Percentiles rank a stretch among this genome's conserved stretches.
These are phyloP conservation scores for Clunio marinus DNA, from an alignment of 2,888 invertebrate genomes.

Conservation along the genomic window DNA sequence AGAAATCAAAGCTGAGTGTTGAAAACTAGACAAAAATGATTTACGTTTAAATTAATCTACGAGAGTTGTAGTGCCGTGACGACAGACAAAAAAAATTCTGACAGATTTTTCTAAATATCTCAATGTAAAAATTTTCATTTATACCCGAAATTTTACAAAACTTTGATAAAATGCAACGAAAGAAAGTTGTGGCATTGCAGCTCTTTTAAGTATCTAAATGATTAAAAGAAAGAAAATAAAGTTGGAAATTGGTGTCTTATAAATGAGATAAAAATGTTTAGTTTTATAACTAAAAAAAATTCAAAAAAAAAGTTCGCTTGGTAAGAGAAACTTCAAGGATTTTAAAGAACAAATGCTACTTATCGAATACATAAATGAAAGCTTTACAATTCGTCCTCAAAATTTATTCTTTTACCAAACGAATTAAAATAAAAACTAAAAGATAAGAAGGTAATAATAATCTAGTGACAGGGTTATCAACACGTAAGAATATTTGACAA, in stretches of 20 bases:
- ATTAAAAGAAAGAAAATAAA: not conserved
- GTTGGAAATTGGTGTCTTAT: slow-evolving; percentile 28
- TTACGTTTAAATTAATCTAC: too few relatives aligned
- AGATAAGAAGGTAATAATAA: slow-evolving; percentile 18
- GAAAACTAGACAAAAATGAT: too few relatives aligned
- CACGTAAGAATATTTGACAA: not conserved
- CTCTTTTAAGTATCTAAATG: too few relatives aligned
- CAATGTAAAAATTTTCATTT: too few relatives aligned
- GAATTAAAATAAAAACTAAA: not conserved
- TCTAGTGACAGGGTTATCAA: slow-evolving; percentile 32
- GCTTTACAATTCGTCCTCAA: not conserved
- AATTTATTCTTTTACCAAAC: not conserved
- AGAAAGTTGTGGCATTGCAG: too few relatives aligned
- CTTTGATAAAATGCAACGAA: not conserved
- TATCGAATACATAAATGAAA: not conserved
- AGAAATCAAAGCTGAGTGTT: too few relatives aligned
- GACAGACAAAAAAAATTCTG: too few relatives aligned
- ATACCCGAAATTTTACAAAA: too few relatives aligned
- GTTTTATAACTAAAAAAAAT: not conserved
- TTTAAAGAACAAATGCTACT: not conserved
- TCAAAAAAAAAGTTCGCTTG: not conserved
- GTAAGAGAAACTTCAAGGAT: not conserved
- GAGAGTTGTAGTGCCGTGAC: too few relatives aligned
- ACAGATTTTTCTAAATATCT: too few relatives aligned
- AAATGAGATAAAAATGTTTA: not conserved